Base-by-base conservation (phyloP, 2,888 invertebrate species). In the Piscicola geometra region DNA sequence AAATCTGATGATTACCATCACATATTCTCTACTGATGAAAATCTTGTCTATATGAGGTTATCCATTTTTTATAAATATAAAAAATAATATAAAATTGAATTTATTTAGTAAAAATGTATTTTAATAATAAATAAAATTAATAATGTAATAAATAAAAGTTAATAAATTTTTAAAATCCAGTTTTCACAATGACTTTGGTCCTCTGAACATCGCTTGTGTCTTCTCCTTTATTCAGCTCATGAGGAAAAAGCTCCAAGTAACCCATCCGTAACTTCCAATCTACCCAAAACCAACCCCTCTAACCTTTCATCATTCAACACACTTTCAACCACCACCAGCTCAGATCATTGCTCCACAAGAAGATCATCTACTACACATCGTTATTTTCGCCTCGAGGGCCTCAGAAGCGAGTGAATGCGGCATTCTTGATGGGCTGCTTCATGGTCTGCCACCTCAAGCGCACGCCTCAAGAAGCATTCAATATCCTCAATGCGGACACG, bases 181-280 rank as follows among this genome's bases (percentile, higher is more conserved):
- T 32, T 76, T 76, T 50, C 52, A 72, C 50, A 72, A 71, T 12
- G 76, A 76, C 41, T 76, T 76, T 76, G 76, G 76, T 18, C 76
- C 76, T 18, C 56, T 76, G 67, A 76, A 76, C 56, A 71, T 76
- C 18, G 73, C 66, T 32, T 71, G 68, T 25, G 30, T 76, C 32
- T 76, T 71, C 50, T 60, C 67, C 21, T 76, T 66, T 52, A 66
- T 41, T 25, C 12, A 35, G 1, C 35, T 66, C 30, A 33, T 76
- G 36, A 68, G 33, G 25, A 72, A 60, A 66, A 76, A 76, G 50
- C 36, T 73, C 21, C 72, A 76, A 50, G 76, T 76, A 35, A 56
- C 5, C 21, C 5, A 56, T 41, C 15, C 41, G 15, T 9, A 41
- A 9, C 41, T 41, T 41, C 15, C 9, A 15, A 41, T 41, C 15